A percentile compares a stretch with the other conserved stretches of the same genome.
Evolutionary conservation across 2,797 vertebrate genomes (phyloP).

Genomic region (Erpetoichthys calabaricus): DNA sequence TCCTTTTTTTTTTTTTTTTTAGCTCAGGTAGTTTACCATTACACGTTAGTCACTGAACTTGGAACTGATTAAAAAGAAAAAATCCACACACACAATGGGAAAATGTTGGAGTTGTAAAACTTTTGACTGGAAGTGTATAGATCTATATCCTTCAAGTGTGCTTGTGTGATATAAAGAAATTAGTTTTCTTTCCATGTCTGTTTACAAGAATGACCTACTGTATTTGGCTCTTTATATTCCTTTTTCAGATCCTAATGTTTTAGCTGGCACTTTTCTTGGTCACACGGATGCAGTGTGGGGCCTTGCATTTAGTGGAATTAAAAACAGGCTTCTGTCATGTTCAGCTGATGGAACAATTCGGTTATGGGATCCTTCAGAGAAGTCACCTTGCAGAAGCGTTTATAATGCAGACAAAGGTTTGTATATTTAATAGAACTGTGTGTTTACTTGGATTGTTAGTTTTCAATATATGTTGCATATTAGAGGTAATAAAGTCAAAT

Average conservation of each 20-base stretch:
- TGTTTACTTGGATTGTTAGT: slow-evolving; percentile 4
- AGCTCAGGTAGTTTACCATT: too few species aligned
- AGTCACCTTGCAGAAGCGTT: slow-evolving; percentile 80
- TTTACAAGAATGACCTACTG: background rate
- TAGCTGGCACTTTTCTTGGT: slow-evolving; percentile 76
- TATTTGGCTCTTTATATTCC: slow-evolving; percentile 6
- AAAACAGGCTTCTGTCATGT: slow-evolving; percentile 89
- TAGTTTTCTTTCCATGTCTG: too few species aligned
- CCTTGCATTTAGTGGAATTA: slow-evolving; percentile 84
- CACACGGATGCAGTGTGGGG: slow-evolving; percentile 92
- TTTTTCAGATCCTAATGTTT: slow-evolving; percentile 74
- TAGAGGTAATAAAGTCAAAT: background rate
- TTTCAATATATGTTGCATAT: slow-evolving; percentile 11
- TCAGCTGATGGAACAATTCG: slow-evolving; percentile 92
- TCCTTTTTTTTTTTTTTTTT: too few species aligned
- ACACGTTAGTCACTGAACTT: too few species aligned
- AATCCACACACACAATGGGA: too few species aligned
- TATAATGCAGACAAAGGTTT: slow-evolving; percentile 73
- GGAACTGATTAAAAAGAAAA: too few species aligned
- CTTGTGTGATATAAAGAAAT: background rate
- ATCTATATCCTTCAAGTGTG: background rate
- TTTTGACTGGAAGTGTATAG: too few species aligned
- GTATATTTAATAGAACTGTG: slow-evolving; percentile 7
- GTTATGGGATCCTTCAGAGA: slow-evolving; percentile 86
- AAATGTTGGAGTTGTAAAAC: too few species aligned